Evolutionary conservation across 1,140 invertebrate genomes (phyloP), one percentile per base, ranked within the genome.

Genomic region (Drosophila seguyi): DNA sequence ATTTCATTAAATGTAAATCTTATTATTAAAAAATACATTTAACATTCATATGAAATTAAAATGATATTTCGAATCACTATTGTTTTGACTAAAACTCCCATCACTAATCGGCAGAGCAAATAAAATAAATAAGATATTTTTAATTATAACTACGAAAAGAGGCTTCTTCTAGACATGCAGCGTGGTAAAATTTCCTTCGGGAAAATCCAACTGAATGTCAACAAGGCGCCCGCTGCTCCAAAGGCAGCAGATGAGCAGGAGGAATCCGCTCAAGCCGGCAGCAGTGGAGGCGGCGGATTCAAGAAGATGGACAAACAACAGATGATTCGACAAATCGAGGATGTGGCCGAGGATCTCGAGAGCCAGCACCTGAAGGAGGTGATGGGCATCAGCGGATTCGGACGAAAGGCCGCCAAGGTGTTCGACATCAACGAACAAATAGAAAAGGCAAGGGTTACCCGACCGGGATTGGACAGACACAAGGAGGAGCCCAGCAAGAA

Each of bases 361-460:
- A 94, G 92, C 25, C 94, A 95, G 72, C 94, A 95, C 67, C 92
- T 96, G 0, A 94, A 96, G 73, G 93, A 95, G 71, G 92, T 96
- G 0, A 97, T 97, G 96, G 96, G 96, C 1, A 96, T 97, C 55
- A 94, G 95, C 50, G 94, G 95, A 13, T 97, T 97, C 91, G 96
- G 96, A 1, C 96, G 96, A 73, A 97, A 96, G 83, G 95, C 96
- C 0, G 96, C 96, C 1, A 96, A 96, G 90, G 94, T 94, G 13
- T 96, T 96, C 81, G 94, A 97, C 81, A 93, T 97, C 3, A 94
- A 95, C 80, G 94, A 92, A 25, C 91, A 93, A 68, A 92, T 92
- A 25, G 83, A 79, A n/a, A 90, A 87, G 55, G 86, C 90, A 11
- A 75, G 86, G n/a, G 75, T 90, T 36, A 59, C 80, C 45, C 36